Evolutionary conservation across 2,113 vertebrate species (phyloP).

Genomic region (Hippocampus barbouri): DNA sequence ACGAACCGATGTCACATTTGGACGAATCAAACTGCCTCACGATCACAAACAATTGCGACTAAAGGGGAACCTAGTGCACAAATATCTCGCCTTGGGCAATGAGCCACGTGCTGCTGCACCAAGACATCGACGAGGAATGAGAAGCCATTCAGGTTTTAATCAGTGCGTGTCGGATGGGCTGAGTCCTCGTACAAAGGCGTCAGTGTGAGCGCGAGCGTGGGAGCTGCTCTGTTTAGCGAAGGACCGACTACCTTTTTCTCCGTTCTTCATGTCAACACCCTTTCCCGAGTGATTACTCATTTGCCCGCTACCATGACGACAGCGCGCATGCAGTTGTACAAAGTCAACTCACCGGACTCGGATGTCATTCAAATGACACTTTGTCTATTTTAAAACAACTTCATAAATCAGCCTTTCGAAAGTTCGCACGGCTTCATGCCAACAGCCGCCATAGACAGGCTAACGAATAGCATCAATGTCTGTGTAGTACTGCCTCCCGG

Average conservation of each 20-base stretch:
- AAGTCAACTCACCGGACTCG: not conserved
- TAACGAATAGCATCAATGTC: not conserved
- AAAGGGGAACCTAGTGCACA: too few relatives aligned
- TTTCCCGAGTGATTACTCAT: not conserved
- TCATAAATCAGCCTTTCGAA: too few relatives aligned
- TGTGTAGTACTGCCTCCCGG: too few relatives aligned
- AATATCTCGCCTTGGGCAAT: not conserved
- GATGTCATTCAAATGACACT: not conserved
- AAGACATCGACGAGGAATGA: not conserved
- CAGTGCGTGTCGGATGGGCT: not conserved
- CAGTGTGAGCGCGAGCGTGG: not conserved
- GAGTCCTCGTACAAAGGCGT: not conserved
- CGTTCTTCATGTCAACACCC: not conserved
- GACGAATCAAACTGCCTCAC: too few relatives aligned
- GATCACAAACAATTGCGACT: too few relatives aligned
- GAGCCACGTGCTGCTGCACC: not conserved
- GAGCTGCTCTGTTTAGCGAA: not conserved
- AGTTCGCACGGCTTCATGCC: too few relatives aligned
- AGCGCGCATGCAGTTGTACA: not conserved
- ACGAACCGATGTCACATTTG: too few relatives aligned
- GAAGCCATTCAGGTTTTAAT: not conserved
- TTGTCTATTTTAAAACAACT: too few relatives aligned
- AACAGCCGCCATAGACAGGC: too few relatives aligned
- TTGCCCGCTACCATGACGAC: not conserved
- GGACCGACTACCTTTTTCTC: not conserved